phyloP scores from a whole-genome alignment of 2,888 invertebrate species.

The Netelia inedita region DNA sequence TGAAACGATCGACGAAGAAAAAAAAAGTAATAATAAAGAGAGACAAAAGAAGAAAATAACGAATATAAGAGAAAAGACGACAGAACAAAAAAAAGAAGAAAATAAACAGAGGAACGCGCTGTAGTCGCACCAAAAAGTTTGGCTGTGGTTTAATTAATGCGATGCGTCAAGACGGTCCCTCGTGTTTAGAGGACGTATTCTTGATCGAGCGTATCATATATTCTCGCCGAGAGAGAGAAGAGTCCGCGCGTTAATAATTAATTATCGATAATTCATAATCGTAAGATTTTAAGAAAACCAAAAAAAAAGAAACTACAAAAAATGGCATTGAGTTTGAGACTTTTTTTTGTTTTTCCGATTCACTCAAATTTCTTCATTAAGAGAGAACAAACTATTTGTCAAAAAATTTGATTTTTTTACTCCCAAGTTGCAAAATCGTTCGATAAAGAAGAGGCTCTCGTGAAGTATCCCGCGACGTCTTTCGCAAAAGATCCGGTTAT shows the following conservation, averaged over 20 bases:
- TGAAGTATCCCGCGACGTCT: not conserved
- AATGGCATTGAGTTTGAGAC: not conserved
- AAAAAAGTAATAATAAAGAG: constrained; percentile 39
- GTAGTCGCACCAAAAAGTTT: constrained; percentile 77
- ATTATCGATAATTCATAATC: not conserved
- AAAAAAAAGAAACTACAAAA: not conserved
- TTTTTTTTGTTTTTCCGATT: constrained; percentile 11
- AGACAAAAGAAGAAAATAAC: constrained; percentile 31
- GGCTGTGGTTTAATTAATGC: constrained; percentile 75
- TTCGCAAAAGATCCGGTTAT: constrained; percentile 15
- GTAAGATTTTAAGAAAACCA: constrained; percentile 21
- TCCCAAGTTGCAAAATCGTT: not conserved
- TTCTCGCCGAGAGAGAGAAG: constrained; percentile 67
- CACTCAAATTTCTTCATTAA: not conserved
- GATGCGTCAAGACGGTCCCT: constrained; percentile 28
- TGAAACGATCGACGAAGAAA: constrained; percentile 52
- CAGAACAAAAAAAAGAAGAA: constrained; percentile 4
- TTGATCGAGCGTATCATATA: constrained; percentile 39
- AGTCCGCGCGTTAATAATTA: constrained; percentile 51
- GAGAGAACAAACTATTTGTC: not conserved
- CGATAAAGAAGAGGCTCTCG: constrained; percentile 32
- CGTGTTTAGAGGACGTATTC: constrained; percentile 22
- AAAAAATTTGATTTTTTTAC: not conserved
- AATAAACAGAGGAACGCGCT: constrained; percentile 70
- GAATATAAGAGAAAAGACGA: constrained; percentile 33